These are phyloP conservation scores for Bucorvus abyssinicus DNA, from an alignment of 2,797 vertebrate genomes.

Conservation along the genomic window DNA sequence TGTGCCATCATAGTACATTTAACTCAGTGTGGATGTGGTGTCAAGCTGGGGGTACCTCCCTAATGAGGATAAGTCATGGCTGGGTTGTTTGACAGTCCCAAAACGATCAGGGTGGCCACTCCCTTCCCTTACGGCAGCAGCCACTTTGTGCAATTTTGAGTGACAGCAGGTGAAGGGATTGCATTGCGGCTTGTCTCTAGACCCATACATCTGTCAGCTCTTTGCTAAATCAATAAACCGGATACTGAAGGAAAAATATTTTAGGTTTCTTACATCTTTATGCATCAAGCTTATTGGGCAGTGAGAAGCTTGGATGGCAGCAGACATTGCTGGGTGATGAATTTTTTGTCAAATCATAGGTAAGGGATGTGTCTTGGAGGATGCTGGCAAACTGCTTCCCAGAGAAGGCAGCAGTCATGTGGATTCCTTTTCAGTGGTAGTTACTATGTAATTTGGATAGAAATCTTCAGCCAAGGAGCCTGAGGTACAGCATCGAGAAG, in stretches of 20 bases:
- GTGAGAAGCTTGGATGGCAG: not conserved
- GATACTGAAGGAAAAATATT: slow-evolving; percentile 58
- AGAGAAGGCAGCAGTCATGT: not conserved
- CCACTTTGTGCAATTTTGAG: slow-evolving; percentile 17
- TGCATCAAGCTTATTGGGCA: not conserved
- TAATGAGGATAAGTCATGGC: not conserved
- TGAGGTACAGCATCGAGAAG: not conserved
- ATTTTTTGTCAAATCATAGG: not conserved
- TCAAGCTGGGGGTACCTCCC: not conserved
- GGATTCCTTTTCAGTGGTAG: not conserved
- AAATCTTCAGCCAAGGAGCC: not conserved
- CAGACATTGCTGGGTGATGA: not conserved
- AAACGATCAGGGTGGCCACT: not conserved
- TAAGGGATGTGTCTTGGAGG: not conserved
- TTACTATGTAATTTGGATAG: not conserved
- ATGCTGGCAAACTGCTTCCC: not conserved
- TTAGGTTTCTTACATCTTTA: slow-evolving; percentile 33
- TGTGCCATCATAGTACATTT: no score
- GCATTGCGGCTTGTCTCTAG: slow-evolving; percentile 22
- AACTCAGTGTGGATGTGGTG: not conserved
- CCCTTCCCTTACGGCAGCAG: slow-evolving; percentile 6
- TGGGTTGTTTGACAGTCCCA: not conserved
- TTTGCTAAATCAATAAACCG: slow-evolving; percentile 60
- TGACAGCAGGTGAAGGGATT: slow-evolving; percentile 57
- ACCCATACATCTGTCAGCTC: slow-evolving; percentile 49